Percentiles rank a stretch among this genome's conserved stretches.
phyloP scores from a whole-genome alignment of 2,113 vertebrate genomes.

The Gymnocephalus cernua region DNA sequence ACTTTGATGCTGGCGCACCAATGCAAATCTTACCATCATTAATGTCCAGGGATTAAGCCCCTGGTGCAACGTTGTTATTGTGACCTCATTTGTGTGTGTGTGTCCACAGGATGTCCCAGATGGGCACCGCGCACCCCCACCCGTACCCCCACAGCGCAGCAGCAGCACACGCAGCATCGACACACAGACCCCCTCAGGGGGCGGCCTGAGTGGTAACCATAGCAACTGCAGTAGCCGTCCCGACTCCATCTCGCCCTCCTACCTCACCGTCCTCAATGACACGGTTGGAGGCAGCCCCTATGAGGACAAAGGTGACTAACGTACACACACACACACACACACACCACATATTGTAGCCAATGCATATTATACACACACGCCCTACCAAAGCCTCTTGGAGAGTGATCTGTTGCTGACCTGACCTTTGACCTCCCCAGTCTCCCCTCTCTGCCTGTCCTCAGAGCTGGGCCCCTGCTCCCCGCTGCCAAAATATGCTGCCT shows the following conservation, averaged over 20 bases:
- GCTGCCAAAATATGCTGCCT: slow-evolving; percentile 97
- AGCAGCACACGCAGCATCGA: slow-evolving; percentile 98
- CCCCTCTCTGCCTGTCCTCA: slow-evolving; percentile 70
- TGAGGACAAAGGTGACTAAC: slow-evolving; percentile 92
- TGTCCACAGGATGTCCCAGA: slow-evolving; percentile 95
- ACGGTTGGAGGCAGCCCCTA: slow-evolving; percentile 91
- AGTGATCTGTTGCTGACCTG: background rate
- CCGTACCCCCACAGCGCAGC: slow-evolving; percentile 89
- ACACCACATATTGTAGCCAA: background rate
- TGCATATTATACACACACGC: background rate
- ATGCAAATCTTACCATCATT: too few relatives aligned
- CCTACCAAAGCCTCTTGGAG: background rate
- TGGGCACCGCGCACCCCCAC: slow-evolving; percentile 95
- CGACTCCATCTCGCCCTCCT: slow-evolving; percentile 94
- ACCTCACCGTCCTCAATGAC: slow-evolving; percentile 94
- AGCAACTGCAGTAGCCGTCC: slow-evolving; percentile 97
- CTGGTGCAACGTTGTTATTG: slow-evolving; percentile 6
- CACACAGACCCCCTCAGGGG: slow-evolving; percentile 94
- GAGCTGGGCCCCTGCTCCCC: slow-evolving; percentile 96
- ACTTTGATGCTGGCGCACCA: too few relatives aligned
- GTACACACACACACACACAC: background rate
- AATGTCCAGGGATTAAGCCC: slow-evolving; percentile 7
- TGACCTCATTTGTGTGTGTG: slow-evolving; percentile 51
- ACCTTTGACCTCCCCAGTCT: slow-evolving; percentile 21
- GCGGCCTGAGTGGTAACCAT: slow-evolving; percentile 86